Conservation (phyloP, 2,888 invertebrate species). For the Andrena camellia region DNA sequence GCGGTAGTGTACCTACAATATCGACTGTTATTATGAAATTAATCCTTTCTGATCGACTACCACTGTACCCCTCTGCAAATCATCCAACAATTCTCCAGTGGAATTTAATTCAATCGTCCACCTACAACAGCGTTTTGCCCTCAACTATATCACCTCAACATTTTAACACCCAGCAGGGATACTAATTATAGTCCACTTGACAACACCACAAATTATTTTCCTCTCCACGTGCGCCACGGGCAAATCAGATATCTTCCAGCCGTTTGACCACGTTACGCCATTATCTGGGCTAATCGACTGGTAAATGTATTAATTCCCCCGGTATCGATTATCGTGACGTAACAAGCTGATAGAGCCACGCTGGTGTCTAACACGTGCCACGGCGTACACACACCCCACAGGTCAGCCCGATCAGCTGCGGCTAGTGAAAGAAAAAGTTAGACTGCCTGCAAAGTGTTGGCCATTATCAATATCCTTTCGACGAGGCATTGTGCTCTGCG, state of each 20-base stretch:
- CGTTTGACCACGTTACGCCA: constrained; percentile 4
- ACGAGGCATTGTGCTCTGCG: constrained; percentile 48
- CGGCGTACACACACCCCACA: not conserved
- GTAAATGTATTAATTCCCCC: constrained; percentile 32
- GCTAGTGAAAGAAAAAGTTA: not conserved
- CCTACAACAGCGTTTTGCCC: too few relatives aligned
- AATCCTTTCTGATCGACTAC: too few relatives aligned
- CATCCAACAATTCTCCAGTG: too few relatives aligned
- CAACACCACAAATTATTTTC: not conserved
- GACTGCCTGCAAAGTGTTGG: constrained; percentile 39
- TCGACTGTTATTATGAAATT: too few relatives aligned
- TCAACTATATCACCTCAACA: too few relatives aligned
- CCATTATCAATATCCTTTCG: constrained; percentile 49
- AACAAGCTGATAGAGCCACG: constrained; percentile 15
- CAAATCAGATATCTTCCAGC: constrained; percentile 3
- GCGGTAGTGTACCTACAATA: too few relatives aligned
- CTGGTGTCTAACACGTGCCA: constrained; percentile 27
- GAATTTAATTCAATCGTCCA: too few relatives aligned
- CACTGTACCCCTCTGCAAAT: too few relatives aligned
- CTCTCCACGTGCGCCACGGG: not conserved
- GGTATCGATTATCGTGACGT: constrained; percentile 21
- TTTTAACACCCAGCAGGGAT: too few relatives aligned
- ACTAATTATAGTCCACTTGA: not conserved
- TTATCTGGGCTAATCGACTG: not conserved
- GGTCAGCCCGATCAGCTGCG: not conserved